Evolutionary conservation across 2,888 invertebrate species (phyloP), one percentile per base, ranked within the genome.

Genomic region (Drosophila nr. perissopoda): DNA sequence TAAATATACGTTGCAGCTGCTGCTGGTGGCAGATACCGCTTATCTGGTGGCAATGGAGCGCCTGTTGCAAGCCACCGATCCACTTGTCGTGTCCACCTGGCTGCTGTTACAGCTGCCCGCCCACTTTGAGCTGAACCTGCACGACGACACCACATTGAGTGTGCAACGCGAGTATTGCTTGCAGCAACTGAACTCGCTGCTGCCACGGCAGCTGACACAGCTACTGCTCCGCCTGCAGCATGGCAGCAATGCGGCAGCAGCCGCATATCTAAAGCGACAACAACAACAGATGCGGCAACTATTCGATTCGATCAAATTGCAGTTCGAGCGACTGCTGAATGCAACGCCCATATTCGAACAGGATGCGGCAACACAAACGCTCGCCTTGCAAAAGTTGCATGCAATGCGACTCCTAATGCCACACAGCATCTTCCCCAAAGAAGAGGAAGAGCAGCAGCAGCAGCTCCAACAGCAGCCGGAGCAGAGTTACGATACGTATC

Each of bases 21-120:
- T 86, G 34, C 64, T 92, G 4, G 91, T 92, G 11, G 89, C 87
- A 0, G 90, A 92, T 45, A 57, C 66, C 0, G 66, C 53, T 0
- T 86, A 92, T 25, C 54, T 92, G 52, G 57, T 58, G 2, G 76
- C 78, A 1, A 7, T 92, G 38, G 62, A 80, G 10, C 38, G 56
- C 0, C 8, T 91, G 6, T 18, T 87, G 7, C 38, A 40, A 0
- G 29, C 45, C 4, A 67, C 81, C 0, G 84, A 82, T 36, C 36
- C 76, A 0, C 71, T 88, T 1, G 76, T 82, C 0, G 54, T 91
- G 0, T 91, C 87, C 61, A 87, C 89, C 3, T 91, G 90, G 74
- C 74, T 92, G 66, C 60, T 92, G 4, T 72, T 91, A 16, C 91
- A 91, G 54, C 76, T 92, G 54, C 72, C 92, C n/a, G 83, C 80